A percentile compares a stretch with the other conserved stretches of the same genome.
Evolutionary conservation across 2,888 invertebrate genomes (phyloP).

Genomic region (Agriopis marginaria): DNA sequence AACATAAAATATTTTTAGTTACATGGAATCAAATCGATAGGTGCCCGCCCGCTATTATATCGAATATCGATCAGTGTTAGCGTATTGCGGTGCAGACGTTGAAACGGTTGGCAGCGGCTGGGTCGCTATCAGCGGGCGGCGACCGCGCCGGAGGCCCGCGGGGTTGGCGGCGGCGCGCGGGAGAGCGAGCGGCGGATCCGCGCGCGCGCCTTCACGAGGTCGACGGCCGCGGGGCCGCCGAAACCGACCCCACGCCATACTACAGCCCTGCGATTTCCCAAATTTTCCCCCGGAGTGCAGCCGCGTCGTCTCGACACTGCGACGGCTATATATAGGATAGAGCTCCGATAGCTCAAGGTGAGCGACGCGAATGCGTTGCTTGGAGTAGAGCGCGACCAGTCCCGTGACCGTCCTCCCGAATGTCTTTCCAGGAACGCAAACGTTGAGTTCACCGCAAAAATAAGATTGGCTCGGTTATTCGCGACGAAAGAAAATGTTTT

Average conservation of each 20-base stretch:
- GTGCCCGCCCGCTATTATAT: not conserved
- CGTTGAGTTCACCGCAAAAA: conserved; percentile 67
- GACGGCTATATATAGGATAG: conserved; percentile 57
- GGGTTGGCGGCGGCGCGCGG: conserved; percentile 76
- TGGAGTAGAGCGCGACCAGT: conserved; percentile 20
- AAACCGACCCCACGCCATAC: conserved; percentile 65
- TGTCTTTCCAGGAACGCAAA: conserved; percentile 59
- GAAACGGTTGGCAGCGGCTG: conserved; percentile 77
- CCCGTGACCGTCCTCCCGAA: conserved; percentile 49
- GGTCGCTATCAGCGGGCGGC: conserved; percentile 84
- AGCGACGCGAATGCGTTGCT: conserved; percentile 41
- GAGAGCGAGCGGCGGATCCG: conserved; percentile 80
- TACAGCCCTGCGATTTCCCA: conserved; percentile 63
- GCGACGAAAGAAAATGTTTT: conserved; percentile 67
- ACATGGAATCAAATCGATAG: not conserved
- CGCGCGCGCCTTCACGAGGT: conserved; percentile 83
- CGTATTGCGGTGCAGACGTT: conserved; percentile 75
- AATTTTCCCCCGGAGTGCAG: conserved; percentile 51
- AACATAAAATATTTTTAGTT: not conserved
- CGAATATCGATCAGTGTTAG: not conserved
- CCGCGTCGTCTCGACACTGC: conserved; percentile 49
- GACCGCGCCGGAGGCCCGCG: conserved; percentile 83
- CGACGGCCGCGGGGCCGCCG: conserved; percentile 80
- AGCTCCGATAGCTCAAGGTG: conserved; percentile 60
- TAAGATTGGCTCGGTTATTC: conserved; percentile 60